Percentiles rank a stretch among this genome's conserved stretches.
Evolutionary conservation across 1,140 invertebrate species (phyloP).

Genomic region (Philotrypesis tridentata): DNA sequence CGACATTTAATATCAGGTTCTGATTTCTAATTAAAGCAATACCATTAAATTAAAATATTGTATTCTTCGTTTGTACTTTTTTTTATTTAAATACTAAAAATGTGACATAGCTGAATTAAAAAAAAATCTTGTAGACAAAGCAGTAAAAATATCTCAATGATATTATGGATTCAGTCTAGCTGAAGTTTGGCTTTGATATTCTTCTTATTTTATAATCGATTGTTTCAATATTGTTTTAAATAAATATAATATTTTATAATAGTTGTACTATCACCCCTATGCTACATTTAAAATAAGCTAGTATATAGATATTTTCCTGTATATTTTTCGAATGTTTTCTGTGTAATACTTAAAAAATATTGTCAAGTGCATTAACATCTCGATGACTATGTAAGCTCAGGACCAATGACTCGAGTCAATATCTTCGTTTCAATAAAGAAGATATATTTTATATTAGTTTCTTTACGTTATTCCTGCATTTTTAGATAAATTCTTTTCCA

Average conservation of each 20-base stretch:
- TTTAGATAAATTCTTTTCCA: constrained; percentile 1
- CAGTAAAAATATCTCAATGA: not conserved
- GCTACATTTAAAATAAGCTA: not conserved
- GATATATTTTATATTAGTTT: constrained; percentile 11
- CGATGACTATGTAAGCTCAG: constrained; percentile 15
- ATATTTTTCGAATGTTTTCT: constrained; percentile 15
- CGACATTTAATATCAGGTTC: not conserved
- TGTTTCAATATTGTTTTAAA: not conserved
- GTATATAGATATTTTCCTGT: not conserved
- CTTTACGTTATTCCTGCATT: not conserved
- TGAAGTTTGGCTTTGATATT: constrained; percentile 3
- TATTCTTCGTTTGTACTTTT: constrained; percentile 12
- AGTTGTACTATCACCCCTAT: not conserved
- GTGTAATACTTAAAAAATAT: constrained; percentile 40
- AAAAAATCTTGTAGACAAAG: not conserved
- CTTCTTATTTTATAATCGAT: not conserved
- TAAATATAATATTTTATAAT: constrained; percentile 4
- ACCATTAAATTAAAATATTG: not conserved
- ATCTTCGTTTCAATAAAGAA: constrained; percentile 15
- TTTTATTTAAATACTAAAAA: constrained; percentile 16
- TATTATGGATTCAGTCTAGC: constrained; percentile 2
- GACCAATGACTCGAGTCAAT: not conserved
- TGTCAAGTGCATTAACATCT: constrained; percentile 6
- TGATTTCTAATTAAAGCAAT: not conserved
- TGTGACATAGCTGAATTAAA: not conserved